Evolutionary conservation across 1,140 invertebrate species (phyloP), one percentile per base, ranked within the genome.

Genomic region (Anastrepha obliqua): DNA sequence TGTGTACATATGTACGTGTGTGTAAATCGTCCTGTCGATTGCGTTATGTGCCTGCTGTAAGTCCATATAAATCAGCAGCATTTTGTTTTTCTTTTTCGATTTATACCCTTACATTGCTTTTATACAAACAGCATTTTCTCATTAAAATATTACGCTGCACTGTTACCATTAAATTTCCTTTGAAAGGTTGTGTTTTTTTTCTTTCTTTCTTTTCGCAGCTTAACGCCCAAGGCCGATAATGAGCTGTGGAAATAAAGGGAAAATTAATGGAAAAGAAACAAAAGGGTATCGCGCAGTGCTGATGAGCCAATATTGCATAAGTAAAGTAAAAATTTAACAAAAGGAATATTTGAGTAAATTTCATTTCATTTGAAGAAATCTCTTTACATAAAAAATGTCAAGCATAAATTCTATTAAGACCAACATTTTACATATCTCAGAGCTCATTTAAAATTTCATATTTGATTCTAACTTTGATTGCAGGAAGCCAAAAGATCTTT

Each of bases 51-150:
- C 15, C 70, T 44, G 70, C 17, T 17, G 60, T n/a, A 62, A 62
- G 60, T 62, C 13, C n/a, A 62, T n/a, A 15, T 74, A 74, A 74
- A 74, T 74, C 70, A 17, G 70, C 70, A 67, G 13, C 64, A 39
- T 9, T 42, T 65, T 74, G 6, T 74, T 74, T 74, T 17, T 29
- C 44, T 74, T 74, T 8, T 4, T 74, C 47, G 70, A 74, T 74
- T 74, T 74, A n/a, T 44, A 6, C 42, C 44, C 13, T 74, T n/a
- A 3, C 42, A 74, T 47, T 74, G 70, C 70, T 74, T 74, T 74
- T 47, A 74, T 74, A 58, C 42, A 29, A 55, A 81, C 74, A 81
- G 47, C 47, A 81, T 81, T 81, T 78, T 81, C 74, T 58, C 74
- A 81, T 81, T 81, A 51, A 58, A 81, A 81, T 29, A 81, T 29